phyloP scores from a whole-genome alignment of 2,888 invertebrate genomes.

The Dynastes tityus region DNA sequence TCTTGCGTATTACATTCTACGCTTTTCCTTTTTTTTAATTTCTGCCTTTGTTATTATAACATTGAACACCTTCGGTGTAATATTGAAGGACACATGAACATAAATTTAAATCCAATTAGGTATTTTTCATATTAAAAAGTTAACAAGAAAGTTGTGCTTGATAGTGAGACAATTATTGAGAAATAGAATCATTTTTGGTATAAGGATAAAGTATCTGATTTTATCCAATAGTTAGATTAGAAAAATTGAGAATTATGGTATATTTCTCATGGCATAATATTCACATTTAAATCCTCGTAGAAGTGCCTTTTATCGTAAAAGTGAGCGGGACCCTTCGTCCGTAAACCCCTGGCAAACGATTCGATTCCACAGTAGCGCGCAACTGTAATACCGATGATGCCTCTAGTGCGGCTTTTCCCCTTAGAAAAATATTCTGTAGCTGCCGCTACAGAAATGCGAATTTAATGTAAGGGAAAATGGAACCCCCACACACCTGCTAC shows the following conservation, averaged over 20 bases:
- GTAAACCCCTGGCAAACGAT: background rate
- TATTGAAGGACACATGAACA: too few relatives aligned
- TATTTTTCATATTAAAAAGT: too few relatives aligned
- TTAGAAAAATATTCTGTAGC: background rate
- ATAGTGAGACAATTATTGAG: too few relatives aligned
- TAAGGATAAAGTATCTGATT: too few relatives aligned
- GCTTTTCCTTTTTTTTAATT: background rate
- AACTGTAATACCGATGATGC: background rate
- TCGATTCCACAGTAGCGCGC: background rate
- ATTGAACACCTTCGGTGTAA: too few relatives aligned
- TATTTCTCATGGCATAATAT: background rate
- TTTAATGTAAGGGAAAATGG: conserved; percentile 14
- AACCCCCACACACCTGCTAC: background rate
- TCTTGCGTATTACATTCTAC: background rate
- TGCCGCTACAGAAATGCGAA: background rate
- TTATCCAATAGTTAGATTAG: background rate
- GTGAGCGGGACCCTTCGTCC: background rate
- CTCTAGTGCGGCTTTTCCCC: background rate
- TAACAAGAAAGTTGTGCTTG: too few relatives aligned
- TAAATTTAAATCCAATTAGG: too few relatives aligned
- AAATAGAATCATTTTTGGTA: too few relatives aligned
- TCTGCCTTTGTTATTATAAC: too few relatives aligned
- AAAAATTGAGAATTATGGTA: background rate
- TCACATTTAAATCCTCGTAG: background rate
- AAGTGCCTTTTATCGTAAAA: conserved; percentile 9